Base-by-base conservation (phyloP, 2,797 vertebrate genomes). In the Clarias pachynema region DNA sequence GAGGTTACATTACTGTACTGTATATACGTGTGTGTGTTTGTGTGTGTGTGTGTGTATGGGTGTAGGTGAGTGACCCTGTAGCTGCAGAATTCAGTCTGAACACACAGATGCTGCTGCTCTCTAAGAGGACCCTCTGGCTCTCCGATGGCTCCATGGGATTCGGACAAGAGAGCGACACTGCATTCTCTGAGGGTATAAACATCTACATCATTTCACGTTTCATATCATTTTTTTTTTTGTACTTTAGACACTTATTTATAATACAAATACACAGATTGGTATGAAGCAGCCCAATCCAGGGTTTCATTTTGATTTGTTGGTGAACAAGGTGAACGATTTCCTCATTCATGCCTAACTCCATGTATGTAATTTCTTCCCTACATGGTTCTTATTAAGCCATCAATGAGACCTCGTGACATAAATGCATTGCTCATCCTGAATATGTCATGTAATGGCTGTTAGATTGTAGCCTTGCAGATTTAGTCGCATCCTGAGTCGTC, bases 71-170 rank as follows among this genome's bases (percentile, higher is more conserved):
- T n/a, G 97, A 99, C 73, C 97, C 98, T 0, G 97, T 99, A 57
- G 96, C 97, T 2, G 95, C 97, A 31, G 97, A 99, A 87, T 99
- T 99, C 93, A 99, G 96, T 88, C 91, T 99, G 90, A 98, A 99
- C 89, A 99, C 97, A 60, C 97, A 97, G 86, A 96, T 99, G 96
- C 95, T 97, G 85, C 92, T 99, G 15, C 91, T 99, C 74, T 97
- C 97, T 69, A 98, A 97, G 92, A 97, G 93, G 91, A 94, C 90
- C 0, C 91, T 98, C 56, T 99, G 98, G 98, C 90, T 99, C 44
- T 99, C 98, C 2, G 97, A 98, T 79, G 98, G 97, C 81, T 98
- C 97, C 0, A 96, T 97, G 95, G 97, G 97, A 66, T 98, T 98
- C 37, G 96, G 96, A 6, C 97, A 98, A 87, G 97, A 97, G 85